These are phyloP conservation scores for Stegana nigrithorax DNA, from an alignment of 2,888 invertebrate species.

Conservation along the genomic window DNA sequence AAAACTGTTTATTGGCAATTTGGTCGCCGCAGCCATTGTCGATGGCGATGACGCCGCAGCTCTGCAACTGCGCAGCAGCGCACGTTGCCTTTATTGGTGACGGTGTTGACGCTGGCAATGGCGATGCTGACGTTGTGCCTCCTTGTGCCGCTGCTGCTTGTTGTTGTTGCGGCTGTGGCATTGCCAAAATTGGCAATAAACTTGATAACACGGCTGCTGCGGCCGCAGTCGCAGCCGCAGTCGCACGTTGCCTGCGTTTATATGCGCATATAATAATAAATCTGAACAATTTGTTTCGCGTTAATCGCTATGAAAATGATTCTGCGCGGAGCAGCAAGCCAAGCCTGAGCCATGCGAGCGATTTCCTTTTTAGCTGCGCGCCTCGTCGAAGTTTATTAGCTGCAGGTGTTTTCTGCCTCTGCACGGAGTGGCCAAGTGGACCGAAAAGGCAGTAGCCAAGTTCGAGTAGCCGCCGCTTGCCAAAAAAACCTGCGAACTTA, in stretches of 20 bases:
- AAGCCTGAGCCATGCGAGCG: constrained; percentile 40
- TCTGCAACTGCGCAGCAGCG: no score
- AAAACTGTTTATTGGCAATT: constrained; percentile 38
- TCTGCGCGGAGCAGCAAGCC: constrained; percentile 6
- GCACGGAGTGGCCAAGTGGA: not conserved
- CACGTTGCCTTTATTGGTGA: no score
- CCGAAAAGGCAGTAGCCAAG: not conserved
- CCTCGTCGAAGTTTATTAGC: constrained; percentile 40
- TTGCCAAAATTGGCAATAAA: constrained; percentile 45
- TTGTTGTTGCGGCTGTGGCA: constrained; percentile 23
- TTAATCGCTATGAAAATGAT: constrained; percentile 42
- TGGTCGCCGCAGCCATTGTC: no score
- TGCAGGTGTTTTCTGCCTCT: constrained; percentile 41
- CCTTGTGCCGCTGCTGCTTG: constrained; percentile 22
- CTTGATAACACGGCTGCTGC: constrained; percentile 46
- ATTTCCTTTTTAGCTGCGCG: constrained; percentile 51
- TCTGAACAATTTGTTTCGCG: constrained; percentile 58
- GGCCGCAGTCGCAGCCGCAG: constrained; percentile 23
- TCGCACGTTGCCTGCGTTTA: not conserved
- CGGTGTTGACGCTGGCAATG: no score
- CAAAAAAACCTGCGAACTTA: no score
- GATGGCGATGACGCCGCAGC: no score
- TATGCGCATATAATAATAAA: constrained; percentile 44
- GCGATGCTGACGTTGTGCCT: no score
- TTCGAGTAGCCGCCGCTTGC: no score